phyloP scores from a whole-genome alignment of 2,797 vertebrate genomes.

The Heterohyrax brucei region DNA sequence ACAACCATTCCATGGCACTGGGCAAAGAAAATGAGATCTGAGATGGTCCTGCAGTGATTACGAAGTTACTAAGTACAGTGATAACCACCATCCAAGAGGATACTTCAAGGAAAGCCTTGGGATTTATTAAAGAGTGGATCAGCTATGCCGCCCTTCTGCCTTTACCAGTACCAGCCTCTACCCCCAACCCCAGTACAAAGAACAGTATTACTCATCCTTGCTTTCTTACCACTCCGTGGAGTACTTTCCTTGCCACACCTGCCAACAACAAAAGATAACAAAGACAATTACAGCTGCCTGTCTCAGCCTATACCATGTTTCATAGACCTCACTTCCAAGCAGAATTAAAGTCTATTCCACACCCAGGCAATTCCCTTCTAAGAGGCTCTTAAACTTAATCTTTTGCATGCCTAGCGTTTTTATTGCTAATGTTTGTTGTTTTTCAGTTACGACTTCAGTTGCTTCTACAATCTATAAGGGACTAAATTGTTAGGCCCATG shows the following conservation, averaged over 20 bases:
- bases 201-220: neutral
- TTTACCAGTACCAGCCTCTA: neutral
- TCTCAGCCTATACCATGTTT: neutral
- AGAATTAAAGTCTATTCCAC: neutral
- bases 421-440: neutral
- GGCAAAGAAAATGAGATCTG: neutral
- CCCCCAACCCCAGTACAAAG: neutral
- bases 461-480: neutral
- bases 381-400: neutral
- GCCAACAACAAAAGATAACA: neutral
- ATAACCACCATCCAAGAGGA: neutral
- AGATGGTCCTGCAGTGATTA: neutral
- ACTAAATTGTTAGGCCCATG: neutral
- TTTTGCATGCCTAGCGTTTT: neutral
- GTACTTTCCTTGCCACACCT: neutral
- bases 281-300: neutral
- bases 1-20: neutral
- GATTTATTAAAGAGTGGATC: neutral
- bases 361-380: neutral
- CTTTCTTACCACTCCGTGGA: neutral
- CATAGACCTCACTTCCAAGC: neutral
- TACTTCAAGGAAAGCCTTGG: neutral
- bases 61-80: neutral
- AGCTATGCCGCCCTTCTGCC: neutral
- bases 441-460: neutral